These are phyloP conservation scores for Nothocercus nigrocapillus DNA, from an alignment of 2,113 vertebrate genomes.

Conservation along the genomic window DNA sequence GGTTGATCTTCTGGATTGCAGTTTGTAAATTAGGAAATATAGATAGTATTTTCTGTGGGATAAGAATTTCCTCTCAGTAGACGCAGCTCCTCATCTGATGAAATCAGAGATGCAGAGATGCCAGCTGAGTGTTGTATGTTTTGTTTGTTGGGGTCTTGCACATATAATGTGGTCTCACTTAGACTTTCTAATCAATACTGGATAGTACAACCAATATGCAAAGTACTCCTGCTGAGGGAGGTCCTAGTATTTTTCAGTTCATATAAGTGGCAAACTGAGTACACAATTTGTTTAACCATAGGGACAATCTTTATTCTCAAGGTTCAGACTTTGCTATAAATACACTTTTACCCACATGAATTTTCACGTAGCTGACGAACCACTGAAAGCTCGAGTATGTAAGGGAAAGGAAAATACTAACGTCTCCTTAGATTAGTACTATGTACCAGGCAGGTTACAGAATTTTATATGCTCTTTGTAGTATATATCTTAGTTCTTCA, in stretches of 20 bases:
- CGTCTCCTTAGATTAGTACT: background rate
- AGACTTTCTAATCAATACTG: background rate
- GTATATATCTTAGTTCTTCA: background rate
- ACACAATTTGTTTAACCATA: background rate
- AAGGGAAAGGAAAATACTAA: background rate
- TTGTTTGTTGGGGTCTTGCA: background rate
- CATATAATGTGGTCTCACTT: rapidly evolving
- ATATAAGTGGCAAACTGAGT: background rate
- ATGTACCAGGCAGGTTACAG: background rate
- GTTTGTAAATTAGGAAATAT: background rate
- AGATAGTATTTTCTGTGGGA: background rate
- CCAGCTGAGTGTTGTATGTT: background rate
- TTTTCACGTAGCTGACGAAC: background rate
- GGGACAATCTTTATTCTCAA: background rate
- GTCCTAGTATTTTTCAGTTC: background rate
- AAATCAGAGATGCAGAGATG: background rate
- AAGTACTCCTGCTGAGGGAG: background rate
- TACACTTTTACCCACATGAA: background rate
- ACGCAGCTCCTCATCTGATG: background rate
- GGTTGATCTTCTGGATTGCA: background rate
- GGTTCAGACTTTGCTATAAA: background rate
- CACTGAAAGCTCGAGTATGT: background rate
- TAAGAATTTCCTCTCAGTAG: background rate
- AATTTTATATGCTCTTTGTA: background rate
- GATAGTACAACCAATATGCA: background rate